Percentiles rank a stretch among this genome's conserved stretches.
Conservation (phyloP, 2,113 vertebrate genomes). For the Nothobranchius furzeri region DNA sequence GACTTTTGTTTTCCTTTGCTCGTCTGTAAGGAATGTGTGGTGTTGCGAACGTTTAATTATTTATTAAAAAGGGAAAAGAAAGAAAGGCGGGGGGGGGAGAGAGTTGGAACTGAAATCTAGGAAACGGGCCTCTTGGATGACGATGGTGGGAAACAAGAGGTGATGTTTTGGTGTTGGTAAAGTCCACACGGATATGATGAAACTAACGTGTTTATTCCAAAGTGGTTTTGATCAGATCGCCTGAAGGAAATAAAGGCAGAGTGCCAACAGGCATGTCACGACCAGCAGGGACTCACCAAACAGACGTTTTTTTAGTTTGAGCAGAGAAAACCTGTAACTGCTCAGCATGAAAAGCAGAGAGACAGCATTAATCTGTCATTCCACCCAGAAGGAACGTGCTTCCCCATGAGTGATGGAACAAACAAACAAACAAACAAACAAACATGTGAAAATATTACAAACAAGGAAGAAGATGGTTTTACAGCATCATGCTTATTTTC, state of each 20-base stretch:
- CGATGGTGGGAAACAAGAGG: neutral
- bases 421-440: no score
- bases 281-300: constrained; percentile 45
- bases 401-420: no score
- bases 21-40: neutral
- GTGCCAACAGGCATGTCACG: constrained; percentile 46
- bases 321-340: no score
- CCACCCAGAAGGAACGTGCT: no score
- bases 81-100: neutral
- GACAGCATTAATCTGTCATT: no score
- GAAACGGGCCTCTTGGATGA: neutral
- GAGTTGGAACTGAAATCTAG: neutral
- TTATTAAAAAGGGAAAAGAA: no score
- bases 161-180: constrained; percentile 15
- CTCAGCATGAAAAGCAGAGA: no score
- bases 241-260: constrained; percentile 31
- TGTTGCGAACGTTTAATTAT: neutral
- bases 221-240: constrained; percentile 14
- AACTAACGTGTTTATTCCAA: constrained; percentile 43
- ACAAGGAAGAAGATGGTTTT: no score
- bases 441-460: no score
- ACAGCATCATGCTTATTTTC: no score
- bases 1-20: constrained; percentile 28
- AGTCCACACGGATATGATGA: constrained; percentile 12
- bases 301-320: constrained; percentile 23